Percentiles rank a stretch among this genome's conserved stretches.
phyloP scores from a whole-genome alignment of 2,113 vertebrate genomes.

The Prionailurus bengalensis region DNA sequence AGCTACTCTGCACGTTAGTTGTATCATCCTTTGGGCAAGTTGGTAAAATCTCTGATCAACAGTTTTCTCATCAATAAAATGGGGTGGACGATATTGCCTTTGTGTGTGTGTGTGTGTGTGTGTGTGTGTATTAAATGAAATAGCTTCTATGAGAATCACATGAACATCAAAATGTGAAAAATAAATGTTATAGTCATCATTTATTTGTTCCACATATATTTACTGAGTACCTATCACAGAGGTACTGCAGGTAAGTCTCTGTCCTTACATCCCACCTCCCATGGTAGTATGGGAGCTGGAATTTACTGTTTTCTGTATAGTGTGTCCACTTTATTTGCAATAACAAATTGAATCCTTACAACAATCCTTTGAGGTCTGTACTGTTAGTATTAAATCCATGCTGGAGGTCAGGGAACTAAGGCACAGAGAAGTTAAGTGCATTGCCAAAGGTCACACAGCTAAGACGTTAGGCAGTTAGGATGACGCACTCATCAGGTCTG shows the following conservation, averaged over 20 bases:
- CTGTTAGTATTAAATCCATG: not conserved
- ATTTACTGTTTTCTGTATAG: not conserved
- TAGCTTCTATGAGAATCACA: not conserved
- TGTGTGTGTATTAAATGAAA: not conserved
- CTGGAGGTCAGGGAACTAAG: not conserved
- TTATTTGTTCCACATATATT: not conserved
- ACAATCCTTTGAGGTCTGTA: not conserved
- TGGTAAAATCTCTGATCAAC: not conserved
- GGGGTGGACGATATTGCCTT: not conserved
- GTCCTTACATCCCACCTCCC: too few relatives aligned
- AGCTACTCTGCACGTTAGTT: not conserved
- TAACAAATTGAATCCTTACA: not conserved
- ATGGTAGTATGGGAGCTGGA: not conserved
- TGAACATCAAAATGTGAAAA: not conserved
- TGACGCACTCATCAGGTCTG: not conserved
- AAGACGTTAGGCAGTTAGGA: not conserved
- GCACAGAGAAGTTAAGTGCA: not conserved
- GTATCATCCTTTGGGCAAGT: not conserved
- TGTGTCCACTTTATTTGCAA: not conserved
- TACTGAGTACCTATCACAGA: not conserved
- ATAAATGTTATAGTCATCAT: not conserved
- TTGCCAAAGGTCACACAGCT: not conserved
- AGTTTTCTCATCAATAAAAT: conserved; percentile 2
- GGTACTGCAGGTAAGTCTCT: not conserved
- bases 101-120: not conserved